Base-by-base conservation (phyloP, 2,888 invertebrate species). In the Teleiodes luculella region DNA sequence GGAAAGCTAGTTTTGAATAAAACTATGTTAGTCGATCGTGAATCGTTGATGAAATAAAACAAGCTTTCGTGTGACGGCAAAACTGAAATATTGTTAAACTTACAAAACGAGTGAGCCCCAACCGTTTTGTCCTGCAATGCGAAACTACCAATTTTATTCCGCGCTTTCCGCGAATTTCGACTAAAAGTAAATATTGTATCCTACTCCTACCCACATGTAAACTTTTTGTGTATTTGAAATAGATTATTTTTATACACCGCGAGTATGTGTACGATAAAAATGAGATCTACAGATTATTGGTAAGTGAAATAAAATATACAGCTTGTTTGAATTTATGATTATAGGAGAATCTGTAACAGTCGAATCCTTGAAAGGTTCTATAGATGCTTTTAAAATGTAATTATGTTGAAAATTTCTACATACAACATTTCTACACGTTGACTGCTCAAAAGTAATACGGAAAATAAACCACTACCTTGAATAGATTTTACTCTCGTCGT, bases 41-140 rank as follows among this genome's bases (percentile, higher is more conserved):
- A 67, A 66, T 64, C 62, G 67, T 64, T 74, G 72, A 70, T 77
- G 77, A 77, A 81, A 81, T 74, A 73, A 77, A 81, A 78, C 68
- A 65, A 66, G 65, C 68, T 70, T 65, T 68, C 69, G 61, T 53
- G 49, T 58, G 71, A 69, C 66, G 74, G 70, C 65, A 65, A 62
- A 68, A 64, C 69, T 79, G 80, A 83, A 86, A 86, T 85, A 85
- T 85, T 80, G 81, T 85, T 83, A 80, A 84, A 83, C 79, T 83
- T 81, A 78, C 80, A 80, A 84, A 85, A 80, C 74, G 79, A 68
- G 65, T 61, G 74, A 76, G 64, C 72, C 74, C 73, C 71, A 72
- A 66, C 66, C 63, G 59, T 62, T n/a, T n/a, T 66, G 60, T 63
- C 57, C 65, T 61, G 59, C 61, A 60, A 63, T 68, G 64, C 65